These are phyloP conservation scores for Sinohyriopsis cumingii DNA, from an alignment of 2,888 invertebrate genomes.

Conservation along the genomic window DNA sequence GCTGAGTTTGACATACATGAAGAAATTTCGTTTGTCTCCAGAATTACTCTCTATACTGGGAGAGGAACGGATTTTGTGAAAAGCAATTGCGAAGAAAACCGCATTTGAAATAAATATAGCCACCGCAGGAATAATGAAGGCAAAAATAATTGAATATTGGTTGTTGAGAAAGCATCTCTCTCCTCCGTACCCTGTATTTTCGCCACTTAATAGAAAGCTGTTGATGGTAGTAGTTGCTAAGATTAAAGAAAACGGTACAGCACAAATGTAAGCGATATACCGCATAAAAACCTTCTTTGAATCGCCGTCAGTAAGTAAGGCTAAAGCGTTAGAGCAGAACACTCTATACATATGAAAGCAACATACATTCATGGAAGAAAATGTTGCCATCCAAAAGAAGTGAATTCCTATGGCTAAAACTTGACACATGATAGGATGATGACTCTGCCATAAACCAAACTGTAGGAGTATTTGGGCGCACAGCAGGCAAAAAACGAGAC, in stretches of 20 bases:
- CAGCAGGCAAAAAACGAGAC: conserved; percentile 31
- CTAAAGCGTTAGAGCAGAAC: not conserved
- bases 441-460: conserved; percentile 21
- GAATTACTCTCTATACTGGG: conserved; percentile 16
- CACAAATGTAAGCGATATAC: conserved; percentile 19
- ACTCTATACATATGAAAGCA: conserved; percentile 38
- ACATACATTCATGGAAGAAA: conserved; percentile 42
- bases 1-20: conserved; percentile 48
- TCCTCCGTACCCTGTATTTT: conserved; percentile 33
- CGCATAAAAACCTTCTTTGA: conserved; percentile 1
- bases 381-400: conserved; percentile 44
- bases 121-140: conserved; percentile 42
- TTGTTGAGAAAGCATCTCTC: conserved; percentile 26
- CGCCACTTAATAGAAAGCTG: conserved; percentile 9
- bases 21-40: conserved; percentile 33
- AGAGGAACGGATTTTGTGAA: conserved; percentile 28
- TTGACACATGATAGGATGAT: conserved; percentile 10
- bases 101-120: conserved; percentile 39
- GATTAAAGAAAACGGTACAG: conserved; percentile 19
- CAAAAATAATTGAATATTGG: conserved; percentile 14
- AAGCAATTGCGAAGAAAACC: conserved; percentile 37
- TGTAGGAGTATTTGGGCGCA: conserved; percentile 36
- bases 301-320: not conserved
- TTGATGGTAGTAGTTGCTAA: conserved; percentile 11
- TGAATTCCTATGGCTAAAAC: conserved; percentile 35